These are phyloP conservation scores for Delichon dasypus DNA, from an alignment of 2,797 vertebrate species.

Conservation along the genomic window DNA sequence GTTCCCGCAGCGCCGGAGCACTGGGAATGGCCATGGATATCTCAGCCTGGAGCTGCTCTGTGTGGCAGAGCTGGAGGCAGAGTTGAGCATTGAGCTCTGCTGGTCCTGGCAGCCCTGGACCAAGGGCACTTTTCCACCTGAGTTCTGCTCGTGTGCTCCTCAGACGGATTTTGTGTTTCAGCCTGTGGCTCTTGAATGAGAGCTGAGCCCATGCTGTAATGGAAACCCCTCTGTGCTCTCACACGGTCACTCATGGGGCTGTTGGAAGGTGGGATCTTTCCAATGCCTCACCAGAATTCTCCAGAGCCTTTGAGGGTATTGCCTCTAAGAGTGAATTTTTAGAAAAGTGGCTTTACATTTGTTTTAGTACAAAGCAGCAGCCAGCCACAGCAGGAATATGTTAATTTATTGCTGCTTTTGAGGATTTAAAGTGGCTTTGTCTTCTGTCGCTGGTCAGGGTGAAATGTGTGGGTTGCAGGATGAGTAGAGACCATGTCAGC, in stretches of 20 bases:
- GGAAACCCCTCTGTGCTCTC: not conserved
- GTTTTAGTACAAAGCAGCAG: not conserved
- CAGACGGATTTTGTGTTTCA: not conserved
- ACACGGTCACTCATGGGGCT: fast-evolving
- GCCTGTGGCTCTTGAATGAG: not conserved
- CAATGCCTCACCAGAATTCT: not conserved
- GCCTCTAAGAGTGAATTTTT: not conserved
- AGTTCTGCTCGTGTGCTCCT: fast-evolving
- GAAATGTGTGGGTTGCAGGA: not conserved
- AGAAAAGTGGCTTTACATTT: not conserved
- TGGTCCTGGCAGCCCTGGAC: not conserved
- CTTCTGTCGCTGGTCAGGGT: not conserved
- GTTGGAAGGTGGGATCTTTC: not conserved
- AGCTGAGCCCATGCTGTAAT: not conserved
- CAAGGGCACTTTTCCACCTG: not conserved
- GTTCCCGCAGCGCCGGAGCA: not conserved
- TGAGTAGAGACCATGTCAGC: not conserved
- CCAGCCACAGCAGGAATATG: not conserved
- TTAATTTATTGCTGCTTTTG: not conserved
- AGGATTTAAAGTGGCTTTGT: not conserved
- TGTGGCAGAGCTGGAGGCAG: not conserved
- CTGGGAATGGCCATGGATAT: not conserved
- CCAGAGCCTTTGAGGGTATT: not conserved
- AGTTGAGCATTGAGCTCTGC: not conserved
- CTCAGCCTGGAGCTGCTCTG: not conserved